Evolutionary conservation across 2,113 vertebrate genomes (phyloP).

Genomic region (Irena cyanogastra): DNA sequence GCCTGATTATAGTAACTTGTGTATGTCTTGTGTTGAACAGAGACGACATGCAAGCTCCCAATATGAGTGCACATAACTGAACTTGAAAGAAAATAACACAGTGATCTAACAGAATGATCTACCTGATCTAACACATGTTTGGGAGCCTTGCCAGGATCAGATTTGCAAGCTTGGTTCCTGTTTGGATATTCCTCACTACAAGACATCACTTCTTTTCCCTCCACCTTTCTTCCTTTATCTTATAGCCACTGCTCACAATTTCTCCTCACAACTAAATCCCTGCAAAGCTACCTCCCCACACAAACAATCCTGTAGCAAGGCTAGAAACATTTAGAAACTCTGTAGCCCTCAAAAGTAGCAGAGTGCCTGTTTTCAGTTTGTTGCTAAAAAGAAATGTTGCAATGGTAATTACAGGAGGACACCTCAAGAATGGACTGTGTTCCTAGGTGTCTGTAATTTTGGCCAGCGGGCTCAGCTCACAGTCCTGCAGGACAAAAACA

Average conservation of each 20-base stretch:
- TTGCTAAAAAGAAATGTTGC: background rate
- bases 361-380: background rate
- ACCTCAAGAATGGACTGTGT: fast-evolving
- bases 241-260: background rate
- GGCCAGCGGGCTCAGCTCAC: background rate
- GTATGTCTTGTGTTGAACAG: background rate
- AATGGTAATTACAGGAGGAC: background rate
- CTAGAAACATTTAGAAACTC: background rate
- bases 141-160: background rate
- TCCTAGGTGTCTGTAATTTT: background rate
- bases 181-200: background rate
- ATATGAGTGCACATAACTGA: background rate
- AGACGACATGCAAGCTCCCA: fast-evolving
- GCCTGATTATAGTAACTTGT: background rate
- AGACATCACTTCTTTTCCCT: background rate
- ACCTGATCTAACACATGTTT: background rate
- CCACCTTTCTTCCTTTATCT: background rate
- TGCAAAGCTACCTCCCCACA: background rate
- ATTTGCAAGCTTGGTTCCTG: background rate
- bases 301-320: background rate
- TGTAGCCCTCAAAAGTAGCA: background rate
- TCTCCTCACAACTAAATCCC: background rate
- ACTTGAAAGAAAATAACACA: background rate
- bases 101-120: background rate
- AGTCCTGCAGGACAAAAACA: background rate